A percentile compares a stretch with the other conserved stretches of the same genome.
These are phyloP conservation scores for Zaprionus ghesquierei DNA, from an alignment of 1,140 invertebrate species.

Conservation along the genomic window DNA sequence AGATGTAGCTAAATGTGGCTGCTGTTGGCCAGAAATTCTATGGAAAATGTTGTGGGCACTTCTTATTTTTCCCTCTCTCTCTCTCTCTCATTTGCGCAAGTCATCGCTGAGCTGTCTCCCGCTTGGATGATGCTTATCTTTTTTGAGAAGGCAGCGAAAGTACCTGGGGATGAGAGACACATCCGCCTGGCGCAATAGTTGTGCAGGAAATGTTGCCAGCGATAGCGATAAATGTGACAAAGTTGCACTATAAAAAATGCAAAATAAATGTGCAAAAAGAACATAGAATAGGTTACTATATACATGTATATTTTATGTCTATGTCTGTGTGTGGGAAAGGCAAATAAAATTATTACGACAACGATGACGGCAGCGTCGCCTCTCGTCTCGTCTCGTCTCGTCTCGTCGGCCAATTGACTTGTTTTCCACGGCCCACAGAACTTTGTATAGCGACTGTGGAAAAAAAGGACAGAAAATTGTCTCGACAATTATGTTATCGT, in stretches of 20 bases:
- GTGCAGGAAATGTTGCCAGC: slow-evolving; percentile 64
- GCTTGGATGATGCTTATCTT: slow-evolving; percentile 1
- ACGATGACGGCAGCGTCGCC: slow-evolving; percentile 39
- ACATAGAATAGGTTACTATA: neutral
- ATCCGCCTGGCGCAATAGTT: slow-evolving; percentile 66
- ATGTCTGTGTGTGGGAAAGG: slow-evolving; percentile 68
- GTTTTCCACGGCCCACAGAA: slow-evolving; percentile 40
- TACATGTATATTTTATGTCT: slow-evolving; percentile 10
- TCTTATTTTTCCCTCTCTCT: slow-evolving; percentile 1
- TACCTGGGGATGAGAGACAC: slow-evolving; percentile 29
- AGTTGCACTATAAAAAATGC: slow-evolving; percentile 61
- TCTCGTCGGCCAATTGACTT: slow-evolving; percentile 56
- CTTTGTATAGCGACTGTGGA: neutral
- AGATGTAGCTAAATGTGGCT: neutral
- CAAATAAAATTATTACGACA: slow-evolving; percentile 73
- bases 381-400: too few relatives aligned
- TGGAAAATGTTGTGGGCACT: slow-evolving; percentile 52
- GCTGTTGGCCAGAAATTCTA: slow-evolving; percentile 41
- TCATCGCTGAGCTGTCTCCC: slow-evolving; percentile 46
- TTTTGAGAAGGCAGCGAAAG: slow-evolving; percentile 31
- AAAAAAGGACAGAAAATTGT: slow-evolving; percentile 7
- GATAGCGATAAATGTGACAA: slow-evolving; percentile 69
- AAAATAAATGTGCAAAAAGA: slow-evolving; percentile 57
- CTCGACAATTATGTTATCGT: slow-evolving; percentile 48
- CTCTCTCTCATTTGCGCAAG: slow-evolving; percentile 46